Evolutionary conservation across 92 coral and sea anemone species (phyloP).

Genomic region (Bergia puertoricense): DNA sequence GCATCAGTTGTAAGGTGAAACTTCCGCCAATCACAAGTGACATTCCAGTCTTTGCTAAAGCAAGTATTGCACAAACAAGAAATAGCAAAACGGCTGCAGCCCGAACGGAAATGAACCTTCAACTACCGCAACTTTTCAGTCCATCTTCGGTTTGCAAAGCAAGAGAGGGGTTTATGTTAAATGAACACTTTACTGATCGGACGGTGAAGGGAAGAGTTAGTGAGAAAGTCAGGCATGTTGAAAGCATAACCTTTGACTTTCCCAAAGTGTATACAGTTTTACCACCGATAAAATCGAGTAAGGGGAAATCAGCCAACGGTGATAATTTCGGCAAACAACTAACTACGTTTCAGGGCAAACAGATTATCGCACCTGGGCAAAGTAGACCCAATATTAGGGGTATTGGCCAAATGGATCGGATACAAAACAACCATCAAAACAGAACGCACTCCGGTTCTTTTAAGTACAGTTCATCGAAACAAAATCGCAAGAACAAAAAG

Average conservation of each 20-base stretch:
- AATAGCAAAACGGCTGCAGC: not conserved
- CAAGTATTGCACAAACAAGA: conserved; percentile 10
- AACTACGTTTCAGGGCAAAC: not conserved
- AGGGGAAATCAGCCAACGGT: not conserved
- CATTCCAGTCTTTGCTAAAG: conserved; percentile 28
- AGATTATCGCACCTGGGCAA: not conserved
- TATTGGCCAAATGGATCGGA: not conserved
- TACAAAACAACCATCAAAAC: not conserved
- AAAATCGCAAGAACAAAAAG: not conserved
- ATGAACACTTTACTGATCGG: conserved; percentile 13
- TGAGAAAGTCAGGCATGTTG: conserved; percentile 19
- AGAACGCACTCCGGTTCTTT: not conserved
- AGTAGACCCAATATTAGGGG: not conserved
- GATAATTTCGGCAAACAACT: not conserved
- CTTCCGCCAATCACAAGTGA: conserved; percentile 57
- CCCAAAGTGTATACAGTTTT: conserved; percentile 71
- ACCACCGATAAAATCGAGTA: conserved; percentile 69
- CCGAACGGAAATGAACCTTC: conserved; percentile 18
- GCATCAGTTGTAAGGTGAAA: conserved; percentile 51
- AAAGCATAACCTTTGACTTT: conserved; percentile 36
- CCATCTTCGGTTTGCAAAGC: conserved; percentile 6
- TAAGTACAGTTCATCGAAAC: not conserved
- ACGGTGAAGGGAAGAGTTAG: not conserved
- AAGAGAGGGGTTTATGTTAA: not conserved
- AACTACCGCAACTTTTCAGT: conserved; percentile 16